Percentiles rank a stretch among this genome's conserved stretches.
Evolutionary conservation across 2,797 vertebrate species (phyloP).

Genomic region (Synanceia verrucosa): DNA sequence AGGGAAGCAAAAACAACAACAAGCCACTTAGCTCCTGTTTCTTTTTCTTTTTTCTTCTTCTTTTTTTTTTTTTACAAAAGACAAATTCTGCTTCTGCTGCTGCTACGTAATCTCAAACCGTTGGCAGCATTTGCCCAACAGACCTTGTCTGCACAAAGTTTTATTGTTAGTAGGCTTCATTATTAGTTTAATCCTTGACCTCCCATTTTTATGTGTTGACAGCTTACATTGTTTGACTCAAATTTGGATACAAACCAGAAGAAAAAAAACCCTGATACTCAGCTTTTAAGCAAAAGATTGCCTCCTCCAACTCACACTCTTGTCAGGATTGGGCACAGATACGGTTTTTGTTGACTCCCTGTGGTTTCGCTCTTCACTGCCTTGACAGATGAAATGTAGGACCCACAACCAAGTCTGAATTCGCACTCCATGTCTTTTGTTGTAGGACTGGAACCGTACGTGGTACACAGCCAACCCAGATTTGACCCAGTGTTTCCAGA

Average conservation of each 20-base stretch:
- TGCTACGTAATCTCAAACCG: conserved; percentile 48
- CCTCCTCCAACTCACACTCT: conserved; percentile 34
- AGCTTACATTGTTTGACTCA: conserved; percentile 16
- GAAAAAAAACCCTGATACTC: conserved; percentile 48
- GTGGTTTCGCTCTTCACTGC: conserved; percentile 55
- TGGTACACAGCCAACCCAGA: conserved; percentile 94
- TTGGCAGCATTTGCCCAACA: conserved; percentile 38
- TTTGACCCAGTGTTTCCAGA: conserved; percentile 96
- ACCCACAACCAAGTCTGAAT: conserved; percentile 38
- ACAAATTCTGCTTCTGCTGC: conserved; percentile 13
- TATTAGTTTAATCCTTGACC: conserved; percentile 50
- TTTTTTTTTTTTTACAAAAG: conserved; percentile 29
- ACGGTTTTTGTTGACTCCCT: conserved; percentile 58
- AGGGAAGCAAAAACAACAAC: conserved; percentile 69
- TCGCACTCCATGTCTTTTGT: no score
- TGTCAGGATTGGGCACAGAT: conserved; percentile 30
- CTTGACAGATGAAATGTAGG: conserved; percentile 43
- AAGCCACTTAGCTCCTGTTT: conserved; percentile 50
- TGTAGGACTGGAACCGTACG: conserved; percentile 93
- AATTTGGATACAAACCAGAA: conserved; percentile 44
- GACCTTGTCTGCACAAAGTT: conserved; percentile 19
- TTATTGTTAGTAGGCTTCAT: conserved; percentile 38
- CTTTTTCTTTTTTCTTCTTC: no score
- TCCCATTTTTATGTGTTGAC: conserved; percentile 46
- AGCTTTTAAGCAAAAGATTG: conserved; percentile 42